Evolutionary conservation across 2,113 vertebrate species (phyloP).

Genomic region (Lasiurus cinereus): DNA sequence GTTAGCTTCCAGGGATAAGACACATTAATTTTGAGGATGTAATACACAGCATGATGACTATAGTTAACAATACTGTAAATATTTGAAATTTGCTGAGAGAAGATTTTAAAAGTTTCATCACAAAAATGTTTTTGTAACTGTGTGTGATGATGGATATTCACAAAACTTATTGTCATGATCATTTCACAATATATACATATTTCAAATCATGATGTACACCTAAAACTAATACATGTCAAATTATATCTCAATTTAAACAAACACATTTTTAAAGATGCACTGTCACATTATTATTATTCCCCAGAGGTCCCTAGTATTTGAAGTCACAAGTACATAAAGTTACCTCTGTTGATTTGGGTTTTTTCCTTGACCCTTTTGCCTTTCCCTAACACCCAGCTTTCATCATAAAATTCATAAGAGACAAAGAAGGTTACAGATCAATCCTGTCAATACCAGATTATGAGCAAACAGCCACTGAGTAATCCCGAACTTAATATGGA

Average conservation of each 20-base stretch:
- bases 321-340: background rate
- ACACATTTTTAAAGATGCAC: background rate
- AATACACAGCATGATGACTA: background rate
- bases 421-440: background rate
- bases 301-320: background rate
- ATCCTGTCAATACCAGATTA: background rate
- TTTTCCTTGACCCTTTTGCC: background rate
- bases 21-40: background rate
- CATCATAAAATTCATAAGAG: slow-evolving; percentile 26
- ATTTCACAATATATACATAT: background rate
- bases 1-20: background rate
- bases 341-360: background rate
- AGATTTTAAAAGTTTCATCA: background rate
- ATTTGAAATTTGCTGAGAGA: background rate
- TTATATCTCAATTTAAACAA: background rate
- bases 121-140: background rate
- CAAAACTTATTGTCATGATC: background rate
- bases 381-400: background rate
- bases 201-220: background rate
- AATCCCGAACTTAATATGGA: background rate
- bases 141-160: background rate
- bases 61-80: background rate
- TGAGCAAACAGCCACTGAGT: background rate
- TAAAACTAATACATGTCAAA: background rate
- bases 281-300: background rate